These are phyloP conservation scores for Ommatoiulus sabulosus DNA, from an alignment of 2,888 invertebrate genomes.

Conservation along the genomic window DNA sequence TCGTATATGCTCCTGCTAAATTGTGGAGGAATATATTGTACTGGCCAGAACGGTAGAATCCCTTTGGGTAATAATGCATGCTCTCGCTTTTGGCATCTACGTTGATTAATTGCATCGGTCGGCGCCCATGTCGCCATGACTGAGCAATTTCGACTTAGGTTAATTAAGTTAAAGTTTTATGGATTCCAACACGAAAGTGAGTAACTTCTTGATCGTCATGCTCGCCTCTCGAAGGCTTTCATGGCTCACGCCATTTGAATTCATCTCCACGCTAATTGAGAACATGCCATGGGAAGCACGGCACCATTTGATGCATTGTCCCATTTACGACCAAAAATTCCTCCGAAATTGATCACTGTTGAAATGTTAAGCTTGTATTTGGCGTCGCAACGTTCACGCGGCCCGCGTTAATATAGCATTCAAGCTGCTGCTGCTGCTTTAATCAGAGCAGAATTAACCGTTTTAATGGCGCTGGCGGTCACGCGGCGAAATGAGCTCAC, in stretches of 20 bases:
- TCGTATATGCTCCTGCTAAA: too few species aligned
- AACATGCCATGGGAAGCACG: background rate
- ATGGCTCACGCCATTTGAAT: background rate
- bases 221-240: background rate
- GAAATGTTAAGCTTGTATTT: too few species aligned
- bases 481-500: background rate
- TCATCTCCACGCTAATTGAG: background rate
- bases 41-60: background rate
- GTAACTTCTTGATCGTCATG: conserved; percentile 17
- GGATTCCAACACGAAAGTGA: background rate
- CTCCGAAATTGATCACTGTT: background rate
- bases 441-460: background rate
- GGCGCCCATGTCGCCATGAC: background rate
- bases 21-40: too few species aligned
- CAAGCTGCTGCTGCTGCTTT: background rate
- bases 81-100: background rate
- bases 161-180: conserved; percentile 41
- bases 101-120: background rate
- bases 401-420: background rate
- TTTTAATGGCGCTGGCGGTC: background rate
- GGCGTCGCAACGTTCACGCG: background rate
- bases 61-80: conserved; percentile 10
- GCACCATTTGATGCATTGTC: background rate
- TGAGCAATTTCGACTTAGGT: conserved; percentile 25
- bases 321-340: background rate